Percentiles rank a stretch among this genome's conserved stretches.
phyloP scores from a whole-genome alignment of 2,797 vertebrate genomes.

The Gymnopithys bicolor region DNA sequence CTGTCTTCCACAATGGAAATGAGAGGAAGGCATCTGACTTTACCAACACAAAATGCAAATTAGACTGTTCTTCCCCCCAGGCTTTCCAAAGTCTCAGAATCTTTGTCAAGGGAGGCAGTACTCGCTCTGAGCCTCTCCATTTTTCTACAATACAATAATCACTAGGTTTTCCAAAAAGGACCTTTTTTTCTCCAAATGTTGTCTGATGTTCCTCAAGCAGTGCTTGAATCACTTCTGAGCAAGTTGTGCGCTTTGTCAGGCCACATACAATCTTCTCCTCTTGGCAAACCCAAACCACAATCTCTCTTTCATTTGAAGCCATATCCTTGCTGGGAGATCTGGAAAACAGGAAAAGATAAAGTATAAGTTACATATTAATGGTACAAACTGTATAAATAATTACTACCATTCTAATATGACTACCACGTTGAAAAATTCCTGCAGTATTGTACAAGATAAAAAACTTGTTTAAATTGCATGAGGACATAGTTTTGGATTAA shows the following conservation, averaged over 20 bases:
- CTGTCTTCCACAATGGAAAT: slow-evolving; percentile 79
- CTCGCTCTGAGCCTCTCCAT: slow-evolving; percentile 93
- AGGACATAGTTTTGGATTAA: background rate
- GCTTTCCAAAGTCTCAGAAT: slow-evolving; percentile 93
- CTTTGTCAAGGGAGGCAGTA: slow-evolving; percentile 89
- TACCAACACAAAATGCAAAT: slow-evolving; percentile 88
- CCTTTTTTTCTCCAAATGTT: slow-evolving; percentile 82
- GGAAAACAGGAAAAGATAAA: slow-evolving; percentile 22
- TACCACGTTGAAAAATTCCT: background rate
- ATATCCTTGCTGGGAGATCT: slow-evolving; percentile 82
- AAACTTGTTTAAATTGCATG: background rate
- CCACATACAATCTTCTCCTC: slow-evolving; percentile 96
- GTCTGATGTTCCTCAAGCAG: slow-evolving; percentile 90
- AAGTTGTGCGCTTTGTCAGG: slow-evolving; percentile 92
- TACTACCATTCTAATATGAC: background rate
- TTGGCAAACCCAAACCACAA: slow-evolving; percentile 91
- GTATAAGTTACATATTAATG: background rate
- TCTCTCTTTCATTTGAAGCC: slow-evolving; percentile 87
- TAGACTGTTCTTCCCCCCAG: slow-evolving; percentile 91
- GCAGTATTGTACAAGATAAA: background rate
- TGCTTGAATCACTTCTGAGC: slow-evolving; percentile 89
- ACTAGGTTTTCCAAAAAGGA: slow-evolving; percentile 86
- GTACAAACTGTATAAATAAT: background rate
- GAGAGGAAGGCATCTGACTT: slow-evolving; percentile 89
- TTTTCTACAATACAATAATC: slow-evolving; percentile 94